Base-by-base conservation (phyloP, 2,888 invertebrate genomes). In the Drosophila mimetica region DNA sequence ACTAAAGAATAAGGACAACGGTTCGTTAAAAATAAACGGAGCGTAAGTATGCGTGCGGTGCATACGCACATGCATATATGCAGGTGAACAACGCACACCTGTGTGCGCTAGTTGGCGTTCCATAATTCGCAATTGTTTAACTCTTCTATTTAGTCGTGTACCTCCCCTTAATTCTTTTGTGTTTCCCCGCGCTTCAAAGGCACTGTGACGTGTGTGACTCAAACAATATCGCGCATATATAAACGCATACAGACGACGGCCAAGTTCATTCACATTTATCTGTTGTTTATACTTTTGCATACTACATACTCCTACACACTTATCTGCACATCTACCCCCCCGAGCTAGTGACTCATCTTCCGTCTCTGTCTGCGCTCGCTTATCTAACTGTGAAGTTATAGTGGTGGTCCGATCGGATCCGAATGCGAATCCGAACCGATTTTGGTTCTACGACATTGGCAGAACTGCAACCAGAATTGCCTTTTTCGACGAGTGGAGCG, bases 191-290 rank as follows among this genome's bases (percentile, higher is more conserved):
- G n/a, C 42, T 32, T 25, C 11, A 18, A 41, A 18, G 39, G 14
- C 57, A 55, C 42, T 51, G 50, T 18, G 20, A 28, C 36, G 60
- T 58, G 36, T 46, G 44, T 63, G 51, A 44, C n/a, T 64, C 51
- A 57, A 37, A 50, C 7, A 37, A 16, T n/a, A 30, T 11, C 9
- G 30, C 16, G 2, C 7, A 36, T n/a, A 28, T 25, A 4, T 2
- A 2, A 11, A 32, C 58, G 13, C 36, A 57, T 20, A 50, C 34
- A 50, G 18, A 32, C 41, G 20, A 14, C 48, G 18, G 20, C 34
- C 41, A 63, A 64, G 63, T 64, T 64, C 63, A 64, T 64, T 64
- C 51, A 64, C 63, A 28, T 51, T 18, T 60, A 28, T 44, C 50
- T 28, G 34, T 60, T 36, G 61, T 42, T 55, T 55, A 47, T 28